Conservation (phyloP, 1,140 invertebrate genomes). For the Cherax quadricarinatus region DNA sequence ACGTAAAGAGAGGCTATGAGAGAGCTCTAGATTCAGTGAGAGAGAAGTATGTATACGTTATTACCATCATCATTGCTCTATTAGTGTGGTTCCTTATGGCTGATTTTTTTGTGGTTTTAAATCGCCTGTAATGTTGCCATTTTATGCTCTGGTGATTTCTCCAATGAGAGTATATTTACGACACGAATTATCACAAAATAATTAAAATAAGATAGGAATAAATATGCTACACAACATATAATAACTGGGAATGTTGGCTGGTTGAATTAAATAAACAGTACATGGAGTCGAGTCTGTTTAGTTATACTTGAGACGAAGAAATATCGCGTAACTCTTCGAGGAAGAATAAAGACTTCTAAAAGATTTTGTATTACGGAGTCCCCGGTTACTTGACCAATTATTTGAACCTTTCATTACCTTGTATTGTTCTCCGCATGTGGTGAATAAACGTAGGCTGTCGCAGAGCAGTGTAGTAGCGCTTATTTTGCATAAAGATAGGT, state of each 20-base stretch:
- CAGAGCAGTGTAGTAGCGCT: neutral
- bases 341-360: neutral
- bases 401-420: neutral
- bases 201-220: neutral
- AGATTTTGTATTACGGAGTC: neutral
- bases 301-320: too few species aligned
- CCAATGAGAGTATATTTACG: neutral
- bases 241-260: neutral
- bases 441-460: neutral
- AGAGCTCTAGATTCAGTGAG: neutral
- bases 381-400: neutral
- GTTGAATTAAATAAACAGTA: neutral
- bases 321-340: too few species aligned
- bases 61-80: neutral
- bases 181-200: neutral
- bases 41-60: neutral
- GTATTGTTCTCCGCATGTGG: neutral
- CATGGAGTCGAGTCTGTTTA: too few species aligned
- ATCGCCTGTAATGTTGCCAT: neutral
- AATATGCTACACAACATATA: neutral
- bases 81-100: neutral
- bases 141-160: neutral
- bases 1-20: neutral
- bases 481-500: neutral
- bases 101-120: neutral